Base-by-base conservation (phyloP, 2,113 vertebrate genomes). In the Psammodynastes pulverulentus region DNA sequence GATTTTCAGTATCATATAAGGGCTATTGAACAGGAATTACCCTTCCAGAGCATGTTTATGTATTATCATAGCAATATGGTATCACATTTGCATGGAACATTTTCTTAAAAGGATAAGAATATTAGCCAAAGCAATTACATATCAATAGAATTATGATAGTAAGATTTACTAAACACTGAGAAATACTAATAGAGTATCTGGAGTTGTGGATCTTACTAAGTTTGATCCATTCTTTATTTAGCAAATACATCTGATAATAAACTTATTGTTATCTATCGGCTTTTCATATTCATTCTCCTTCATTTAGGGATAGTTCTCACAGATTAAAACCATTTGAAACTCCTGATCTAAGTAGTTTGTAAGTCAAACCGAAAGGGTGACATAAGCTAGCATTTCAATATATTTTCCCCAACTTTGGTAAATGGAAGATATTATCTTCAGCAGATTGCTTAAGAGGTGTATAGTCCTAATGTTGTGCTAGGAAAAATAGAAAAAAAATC, bases 121-220 rank as follows among this genome's bases (percentile, higher is more conserved):
- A 96, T 97, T 97, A 98, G 97, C 97, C 95, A 97, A 96, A 97
- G 97, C 97, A 98, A 97, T 98, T 98, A 97, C 96, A 97, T 95
- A 97, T 97, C 96, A 98, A 96, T 97, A 98, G 97, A 97, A 98
- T 98, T 98, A 98, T 93, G 95, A 94, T 95, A 95, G 94, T 93
- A 94, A 97, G 95, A 97, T 96, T 96, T 95, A 90, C 79, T 95
- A 89, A 93, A 96, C 95, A 95, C 90, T 48, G 58, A 91, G 58
- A 92, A 94, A 91, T 93, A 21, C 7, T 90, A 94, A 91, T 92
- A 93, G 88, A 92, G 92, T 96, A 95, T 94, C 93, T 90, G 93
- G 88, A 94, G 51, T 48, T 51, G 10, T 9, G 54, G 54, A 45
- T 91, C 91, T 95, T 96, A 92, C 91, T 94, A 95, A 92, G 94